These are phyloP conservation scores for Myioborus melanocephalus DNA, from an alignment of 2,797 vertebrate genomes.

Conservation along the genomic window DNA sequence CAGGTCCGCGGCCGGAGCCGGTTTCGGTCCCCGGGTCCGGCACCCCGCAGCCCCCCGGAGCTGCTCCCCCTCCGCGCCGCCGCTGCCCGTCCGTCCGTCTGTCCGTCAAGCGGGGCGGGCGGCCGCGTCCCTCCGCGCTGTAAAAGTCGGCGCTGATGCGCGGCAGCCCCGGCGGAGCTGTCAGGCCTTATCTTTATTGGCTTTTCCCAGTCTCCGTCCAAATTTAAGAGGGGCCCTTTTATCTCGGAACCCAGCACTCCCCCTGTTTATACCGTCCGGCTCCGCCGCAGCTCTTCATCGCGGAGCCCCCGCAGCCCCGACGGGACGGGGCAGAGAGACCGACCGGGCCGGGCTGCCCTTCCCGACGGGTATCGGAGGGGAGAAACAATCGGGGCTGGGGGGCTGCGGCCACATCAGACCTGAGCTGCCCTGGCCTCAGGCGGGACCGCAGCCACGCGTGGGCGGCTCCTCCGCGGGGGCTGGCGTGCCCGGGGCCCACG, in stretches of 20 bases:
- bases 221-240: constrained; percentile 84
- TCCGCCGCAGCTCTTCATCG: not conserved
- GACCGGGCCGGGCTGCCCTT: not conserved
- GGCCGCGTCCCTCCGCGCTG: constrained; percentile 50
- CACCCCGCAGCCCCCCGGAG: not conserved
- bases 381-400: not conserved
- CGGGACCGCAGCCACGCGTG: not conserved
- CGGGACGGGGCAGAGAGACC: not conserved
- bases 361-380: not conserved
- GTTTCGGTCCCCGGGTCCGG: not conserved
- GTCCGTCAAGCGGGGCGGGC: not conserved
- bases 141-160: constrained; percentile 74
- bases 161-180: constrained; percentile 70
- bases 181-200: constrained; percentile 92
- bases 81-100: not conserved
- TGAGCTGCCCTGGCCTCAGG: not conserved
- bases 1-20: not conserved
- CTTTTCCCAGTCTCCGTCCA: constrained; percentile 85
- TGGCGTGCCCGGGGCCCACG: not conserved
- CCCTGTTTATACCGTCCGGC: constrained; percentile 77
- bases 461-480: not conserved
- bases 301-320: not conserved
- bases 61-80: not conserved
- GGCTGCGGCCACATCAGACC: not conserved
- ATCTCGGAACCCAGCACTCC: constrained; percentile 80